These are phyloP conservation scores for Opisthograptis luteolata DNA, from an alignment of 2,888 invertebrate genomes.

Conservation along the genomic window DNA sequence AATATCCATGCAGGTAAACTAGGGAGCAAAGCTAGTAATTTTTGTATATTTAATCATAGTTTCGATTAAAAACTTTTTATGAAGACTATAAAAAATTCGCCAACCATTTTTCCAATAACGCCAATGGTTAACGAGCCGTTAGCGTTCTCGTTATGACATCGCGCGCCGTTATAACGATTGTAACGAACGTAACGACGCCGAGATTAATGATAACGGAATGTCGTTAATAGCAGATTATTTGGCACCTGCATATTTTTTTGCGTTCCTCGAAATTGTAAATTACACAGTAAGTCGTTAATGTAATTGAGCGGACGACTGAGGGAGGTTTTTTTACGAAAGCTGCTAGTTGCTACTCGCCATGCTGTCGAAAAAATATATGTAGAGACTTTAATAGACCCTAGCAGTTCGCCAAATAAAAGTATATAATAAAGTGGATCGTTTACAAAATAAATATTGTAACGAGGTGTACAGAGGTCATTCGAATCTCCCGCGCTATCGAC, in stretches of 20 bases:
- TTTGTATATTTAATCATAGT: neutral
- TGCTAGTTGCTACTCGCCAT: no score
- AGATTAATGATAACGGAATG: constrained; percentile 27
- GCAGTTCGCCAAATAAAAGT: no score
- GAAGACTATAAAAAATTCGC: constrained; percentile 4
- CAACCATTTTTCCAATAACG: constrained; percentile 29
- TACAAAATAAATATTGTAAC: no score
- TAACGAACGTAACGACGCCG: constrained; percentile 25
- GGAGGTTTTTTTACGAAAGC: no score
- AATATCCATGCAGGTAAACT: no score
- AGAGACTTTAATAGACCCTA: no score
- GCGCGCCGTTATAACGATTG: constrained; percentile 31
- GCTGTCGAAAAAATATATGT: no score
- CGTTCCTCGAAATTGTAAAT: neutral
- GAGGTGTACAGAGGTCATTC: no score
- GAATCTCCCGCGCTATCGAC: no score
- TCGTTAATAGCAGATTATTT: constrained; percentile 13
- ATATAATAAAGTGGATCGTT: no score
- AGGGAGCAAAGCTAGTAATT: neutral
- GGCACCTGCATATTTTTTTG: neutral
- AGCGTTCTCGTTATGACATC: constrained; percentile 31
- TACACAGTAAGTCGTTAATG: no score
- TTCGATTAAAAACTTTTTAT: neutral
- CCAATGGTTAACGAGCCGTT: constrained; percentile 29
- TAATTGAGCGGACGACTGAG: no score